These are phyloP conservation scores for Apteryx mantelli DNA, from an alignment of 2,113 vertebrate species.

Conservation along the genomic window DNA sequence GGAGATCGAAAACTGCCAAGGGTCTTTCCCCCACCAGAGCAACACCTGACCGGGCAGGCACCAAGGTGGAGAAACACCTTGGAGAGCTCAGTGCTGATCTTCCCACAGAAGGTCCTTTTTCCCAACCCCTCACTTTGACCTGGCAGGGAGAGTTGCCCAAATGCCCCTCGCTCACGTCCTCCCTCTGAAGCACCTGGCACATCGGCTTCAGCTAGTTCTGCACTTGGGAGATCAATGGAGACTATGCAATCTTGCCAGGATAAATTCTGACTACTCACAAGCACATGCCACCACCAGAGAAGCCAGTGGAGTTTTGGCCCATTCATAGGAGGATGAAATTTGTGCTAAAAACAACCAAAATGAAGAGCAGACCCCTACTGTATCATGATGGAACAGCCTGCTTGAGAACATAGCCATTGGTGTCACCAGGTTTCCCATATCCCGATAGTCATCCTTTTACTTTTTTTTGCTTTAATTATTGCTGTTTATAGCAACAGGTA, in stretches of 20 bases:
- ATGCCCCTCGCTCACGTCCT: not conserved
- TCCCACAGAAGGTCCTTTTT: not conserved
- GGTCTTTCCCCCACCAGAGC: not conserved
- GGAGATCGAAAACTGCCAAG: not conserved
- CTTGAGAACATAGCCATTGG: not conserved
- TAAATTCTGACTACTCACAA: not conserved
- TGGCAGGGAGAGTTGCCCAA: rapidly evolving
- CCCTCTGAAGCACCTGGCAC: not conserved
- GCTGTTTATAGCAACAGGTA: not conserved
- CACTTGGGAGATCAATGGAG: not conserved
- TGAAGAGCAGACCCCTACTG: not conserved
- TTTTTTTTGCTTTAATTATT: not conserved
- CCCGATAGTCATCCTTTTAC: not conserved
- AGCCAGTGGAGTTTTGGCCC: not conserved
- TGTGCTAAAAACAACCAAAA: not conserved
- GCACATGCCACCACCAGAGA: not conserved
- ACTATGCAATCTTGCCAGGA: not conserved
- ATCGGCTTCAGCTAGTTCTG: not conserved
- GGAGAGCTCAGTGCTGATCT: not conserved
- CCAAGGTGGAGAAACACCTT: not conserved
- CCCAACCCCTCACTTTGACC: not conserved
- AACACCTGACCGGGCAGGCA: not conserved
- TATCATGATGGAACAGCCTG: not conserved
- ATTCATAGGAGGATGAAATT: not conserved
- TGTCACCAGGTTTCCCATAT: not conserved